phyloP scores from a whole-genome alignment of 35 echinoderm and acorn worm species.

The Ophiothrix spiculata region DNA sequence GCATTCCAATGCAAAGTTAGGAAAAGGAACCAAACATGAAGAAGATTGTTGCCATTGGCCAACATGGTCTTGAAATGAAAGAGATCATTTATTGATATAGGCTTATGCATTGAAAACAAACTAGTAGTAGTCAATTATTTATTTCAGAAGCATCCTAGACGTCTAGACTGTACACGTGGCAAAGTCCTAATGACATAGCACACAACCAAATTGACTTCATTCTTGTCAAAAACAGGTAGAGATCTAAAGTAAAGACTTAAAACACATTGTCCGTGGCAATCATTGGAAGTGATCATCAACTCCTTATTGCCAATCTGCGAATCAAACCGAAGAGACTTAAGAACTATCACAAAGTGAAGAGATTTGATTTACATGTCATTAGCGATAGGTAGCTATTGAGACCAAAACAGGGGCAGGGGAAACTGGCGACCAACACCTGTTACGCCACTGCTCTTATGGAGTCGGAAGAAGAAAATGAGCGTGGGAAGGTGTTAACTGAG shows the following conservation, averaged over 20 bases:
- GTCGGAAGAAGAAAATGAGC: background rate
- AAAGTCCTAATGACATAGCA: conserved; percentile 19
- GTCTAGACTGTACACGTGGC: too few relatives aligned
- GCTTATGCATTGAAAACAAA: background rate
- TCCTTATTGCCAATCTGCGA: conserved; percentile 39
- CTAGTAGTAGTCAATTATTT: conserved; percentile 15
- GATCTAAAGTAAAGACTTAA: conserved; percentile 17
- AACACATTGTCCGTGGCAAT: conserved; percentile 47
- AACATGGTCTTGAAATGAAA: conserved; percentile 2
- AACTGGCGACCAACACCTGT: too few relatives aligned
- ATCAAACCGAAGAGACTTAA: conserved; percentile 35
- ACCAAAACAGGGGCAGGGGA: background rate
- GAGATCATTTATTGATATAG: background rate
- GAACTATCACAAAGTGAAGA: background rate
- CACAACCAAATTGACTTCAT: conserved; percentile 55
- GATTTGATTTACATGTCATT: background rate
- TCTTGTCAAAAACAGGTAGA: conserved; percentile 8
- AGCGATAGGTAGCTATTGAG: background rate
- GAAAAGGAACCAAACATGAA: background rate
- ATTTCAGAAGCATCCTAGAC: conserved; percentile 32
- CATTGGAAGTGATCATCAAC: conserved; percentile 60
- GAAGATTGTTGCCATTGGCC: background rate
- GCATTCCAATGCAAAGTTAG: background rate
- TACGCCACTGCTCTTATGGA: background rate
- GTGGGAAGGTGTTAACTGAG: too few relatives aligned